These are phyloP conservation scores for Morphnarchus princeps DNA, from an alignment of 2,113 vertebrate genomes.

Conservation along the genomic window DNA sequence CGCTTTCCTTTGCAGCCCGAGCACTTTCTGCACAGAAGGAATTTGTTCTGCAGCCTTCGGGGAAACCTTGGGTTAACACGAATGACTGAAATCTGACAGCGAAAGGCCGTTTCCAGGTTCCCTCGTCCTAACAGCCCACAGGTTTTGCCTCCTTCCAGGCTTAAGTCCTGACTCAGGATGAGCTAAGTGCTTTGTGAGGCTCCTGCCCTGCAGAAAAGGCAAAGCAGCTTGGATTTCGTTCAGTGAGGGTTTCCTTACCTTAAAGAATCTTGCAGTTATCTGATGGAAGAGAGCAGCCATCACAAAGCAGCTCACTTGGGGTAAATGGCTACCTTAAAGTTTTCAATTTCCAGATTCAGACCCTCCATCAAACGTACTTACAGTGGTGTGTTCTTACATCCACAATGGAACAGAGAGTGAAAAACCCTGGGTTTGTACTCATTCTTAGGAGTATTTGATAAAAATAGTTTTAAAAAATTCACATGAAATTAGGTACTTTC, in stretches of 20 bases:
- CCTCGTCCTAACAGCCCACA: background rate
- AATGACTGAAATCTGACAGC: background rate
- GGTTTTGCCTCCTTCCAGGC: background rate
- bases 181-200: background rate
- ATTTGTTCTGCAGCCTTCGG: background rate
- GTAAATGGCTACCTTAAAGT: background rate
- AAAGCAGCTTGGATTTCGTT: background rate
- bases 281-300: background rate
- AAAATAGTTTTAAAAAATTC: background rate
- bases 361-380: rapidly evolving
- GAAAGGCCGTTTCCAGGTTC: background rate
- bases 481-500: background rate
- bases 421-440: background rate
- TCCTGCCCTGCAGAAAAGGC: background rate
- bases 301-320: background rate
- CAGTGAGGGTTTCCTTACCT: background rate
- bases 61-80: background rate
- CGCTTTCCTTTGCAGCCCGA: background rate
- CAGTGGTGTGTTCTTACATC: background rate
- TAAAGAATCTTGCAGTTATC: background rate
- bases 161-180: background rate
- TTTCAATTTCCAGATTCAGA: background rate
- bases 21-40: background rate
- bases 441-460: background rate
- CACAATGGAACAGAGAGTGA: background rate